Base-by-base conservation (phyloP, 2,888 invertebrate species). In the Thera obeliscata region DNA sequence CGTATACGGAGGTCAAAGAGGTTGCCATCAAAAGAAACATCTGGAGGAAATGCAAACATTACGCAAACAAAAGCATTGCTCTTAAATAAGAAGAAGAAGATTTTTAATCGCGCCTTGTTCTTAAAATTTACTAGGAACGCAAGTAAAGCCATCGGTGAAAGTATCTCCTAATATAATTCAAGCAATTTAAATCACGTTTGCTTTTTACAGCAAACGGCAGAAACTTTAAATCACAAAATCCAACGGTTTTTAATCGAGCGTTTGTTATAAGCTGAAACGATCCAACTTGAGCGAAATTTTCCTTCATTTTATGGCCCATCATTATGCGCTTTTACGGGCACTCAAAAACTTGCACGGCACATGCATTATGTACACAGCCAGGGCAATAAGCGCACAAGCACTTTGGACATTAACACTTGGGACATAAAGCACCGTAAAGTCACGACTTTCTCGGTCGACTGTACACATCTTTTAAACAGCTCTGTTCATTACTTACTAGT, bases 401-500 rank as follows among this genome's bases (percentile, higher is more conserved):
- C 69, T 66, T 59, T 62, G 56, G 54, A 48, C 65, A 66, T 69
- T 56, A 69, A 59, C 60, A 66, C 62, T 55, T 12, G n/a, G 33
- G 11, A 11, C 64, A 64, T 61, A 64, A 63, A 63, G 36, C 38
- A 66, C 36, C 43, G n/a, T 59, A 65, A 52, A 62, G 48, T 43
- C 43, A 61, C 9, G 6, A 64, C 63, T 41, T 41, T 1, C 9
- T 2, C 41, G 38, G 56, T 54, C 35, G 56, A 56, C 60, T 46
- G 50, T 63, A 66, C 58, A 52, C 56, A 55, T 60, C 62, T 69
- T 60, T 48, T 50, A 55, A 56, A 58, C 56, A 58, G 56, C 56
- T 43, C 52, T 55, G 59, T 66, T 54, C 69, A 64, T 66, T 66
- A 66, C 66, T 66, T 66, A 65, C 62, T 62, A 65, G 66, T 60